Base-by-base conservation (phyloP, 2,113 vertebrate genomes). In the Mobula birostris region DNA sequence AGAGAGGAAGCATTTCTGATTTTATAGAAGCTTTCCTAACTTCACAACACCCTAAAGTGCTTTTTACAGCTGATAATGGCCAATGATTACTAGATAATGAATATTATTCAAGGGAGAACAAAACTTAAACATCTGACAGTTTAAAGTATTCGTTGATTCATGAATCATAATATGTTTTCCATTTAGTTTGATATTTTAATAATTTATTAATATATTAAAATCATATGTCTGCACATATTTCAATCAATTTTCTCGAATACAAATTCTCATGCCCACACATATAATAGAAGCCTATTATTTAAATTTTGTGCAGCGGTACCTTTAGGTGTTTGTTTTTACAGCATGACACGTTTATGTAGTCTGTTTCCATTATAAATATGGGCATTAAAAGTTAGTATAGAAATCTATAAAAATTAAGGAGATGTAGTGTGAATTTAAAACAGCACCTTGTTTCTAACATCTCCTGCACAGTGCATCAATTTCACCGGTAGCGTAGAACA, bases 71-170 rank as follows among this genome's bases (percentile, higher is more conserved):
- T 74, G 21, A 74, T 74, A 74, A 74, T 74, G 72, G 72, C 72
- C 72, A 74, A 74, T 24, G 5, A 88, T 63, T 63, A 17, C 24
- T 63, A n/a, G 85, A 32, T 88, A 63, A 63, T 88, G 58, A 63
- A 29, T 61, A 85, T 66, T 87, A 87, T 61, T 58, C 56, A 87
- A 87, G 2, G 24, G 83, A 32, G 85, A 63, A 14, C 58, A 14
- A 61, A 88, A 63, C 29, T 63, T 63, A 61, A n/a, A n/a, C n/a
- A 66, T 29, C 58, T 88, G 29, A 88, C 61, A 88, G 58, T 17
- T 88, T 66, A 88, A 88, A 63, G 29, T 63, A 88, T 88, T 88
- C 29, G n/a, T 5, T 88, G 58, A 12, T 66, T 88, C 85, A 88
- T 63, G 27, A 14, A n/a, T 66, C 82, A 63, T 88, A 88, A 6